Percentiles rank a stretch among this genome's conserved stretches.
phyloP scores from a whole-genome alignment of 2,797 vertebrate species.

The Linurgus olivaceus region DNA sequence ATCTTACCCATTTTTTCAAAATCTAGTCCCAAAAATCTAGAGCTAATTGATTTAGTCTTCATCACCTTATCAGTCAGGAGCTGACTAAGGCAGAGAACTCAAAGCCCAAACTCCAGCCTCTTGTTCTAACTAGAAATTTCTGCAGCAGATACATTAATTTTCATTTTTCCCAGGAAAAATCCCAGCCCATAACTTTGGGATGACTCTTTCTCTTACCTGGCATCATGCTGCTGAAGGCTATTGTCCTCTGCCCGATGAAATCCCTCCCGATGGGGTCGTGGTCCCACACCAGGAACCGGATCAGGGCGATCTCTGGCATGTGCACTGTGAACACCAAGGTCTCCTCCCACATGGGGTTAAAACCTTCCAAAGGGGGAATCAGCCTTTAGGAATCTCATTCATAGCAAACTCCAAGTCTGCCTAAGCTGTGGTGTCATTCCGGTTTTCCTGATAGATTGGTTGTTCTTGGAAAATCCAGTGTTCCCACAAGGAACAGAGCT shows the following conservation, averaged over 20 bases:
- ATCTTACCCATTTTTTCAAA: not conserved
- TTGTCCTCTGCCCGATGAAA: constrained; percentile 95
- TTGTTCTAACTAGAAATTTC: not conserved
- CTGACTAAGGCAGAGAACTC: not conserved
- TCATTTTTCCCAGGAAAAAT: too few species aligned
- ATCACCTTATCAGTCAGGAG: not conserved
- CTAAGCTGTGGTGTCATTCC: not conserved
- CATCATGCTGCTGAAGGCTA: constrained; percentile 95
- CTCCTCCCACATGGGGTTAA: constrained; percentile 99
- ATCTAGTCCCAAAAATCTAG: not conserved
- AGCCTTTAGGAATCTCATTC: not conserved
- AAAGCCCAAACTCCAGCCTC: not conserved
- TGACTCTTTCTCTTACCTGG: constrained; percentile 78
- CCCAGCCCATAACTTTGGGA: not conserved
- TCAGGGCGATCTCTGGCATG: constrained; percentile 90
- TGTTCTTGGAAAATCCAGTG: not conserved
- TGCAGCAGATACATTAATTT: not conserved
- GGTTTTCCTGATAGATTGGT: not conserved
- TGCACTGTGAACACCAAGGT: constrained; percentile 92
- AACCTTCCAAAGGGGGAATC: constrained; percentile 75
- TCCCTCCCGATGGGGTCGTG: constrained; percentile 97
- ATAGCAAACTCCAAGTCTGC: not conserved
- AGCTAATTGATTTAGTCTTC: not conserved
- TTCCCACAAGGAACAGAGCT: not conserved
- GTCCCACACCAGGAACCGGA: constrained; percentile 98